Base-by-base conservation (phyloP, 1,140 invertebrate genomes). In the Bactericera cockerelli region DNA sequence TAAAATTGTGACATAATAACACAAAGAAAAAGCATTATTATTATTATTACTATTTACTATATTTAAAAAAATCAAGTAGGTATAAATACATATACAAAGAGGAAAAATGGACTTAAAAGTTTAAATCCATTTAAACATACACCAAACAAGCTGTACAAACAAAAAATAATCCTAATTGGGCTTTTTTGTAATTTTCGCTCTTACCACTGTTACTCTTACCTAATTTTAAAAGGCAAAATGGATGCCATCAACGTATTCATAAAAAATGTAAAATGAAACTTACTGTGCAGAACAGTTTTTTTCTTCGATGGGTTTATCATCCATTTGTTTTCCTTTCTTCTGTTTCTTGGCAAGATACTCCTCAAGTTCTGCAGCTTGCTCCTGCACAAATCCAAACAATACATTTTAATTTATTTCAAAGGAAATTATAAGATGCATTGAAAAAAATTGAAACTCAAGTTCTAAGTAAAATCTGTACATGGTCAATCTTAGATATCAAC, bases 231-330 rank as follows among this genome's bases (percentile, higher is more conserved):
- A 42, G 19, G 26, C 59, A 63, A 71, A 19, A 31, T n/a, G n/a
- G n/a, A n/a, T n/a, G n/a, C n/a, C n/a, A n/a, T n/a, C n/a, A n/a
- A n/a, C n/a, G 28, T 57, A 3, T 24, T 1, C 26, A 39, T 49
- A 36, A 36, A 16, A n/a, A n/a, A n/a, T n/a, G n/a, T n/a, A 36
- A 36, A 36, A 36, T 10, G 10, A 16, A 63, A 66, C 81, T 81
- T 79, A 93, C 89, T 89, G 70, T 99, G 96, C 62, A 99, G 75
- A 64, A 91, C 88, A 58, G 90, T 85, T 85, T 73, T 92, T 94
- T 67, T 99, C 96, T 70, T 99, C 94, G 42, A 93, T 71, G 3
- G 87, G 82, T 74, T 93, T 94, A 49, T 96, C 93, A 63, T 97
- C 93, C 4, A 81, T 79, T 38, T 81, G 78, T 71, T 87, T 87